These are phyloP conservation scores for Hydrozoanthus gracilis DNA, from an alignment of 92 coral and sea anemone species.

Conservation along the genomic window DNA sequence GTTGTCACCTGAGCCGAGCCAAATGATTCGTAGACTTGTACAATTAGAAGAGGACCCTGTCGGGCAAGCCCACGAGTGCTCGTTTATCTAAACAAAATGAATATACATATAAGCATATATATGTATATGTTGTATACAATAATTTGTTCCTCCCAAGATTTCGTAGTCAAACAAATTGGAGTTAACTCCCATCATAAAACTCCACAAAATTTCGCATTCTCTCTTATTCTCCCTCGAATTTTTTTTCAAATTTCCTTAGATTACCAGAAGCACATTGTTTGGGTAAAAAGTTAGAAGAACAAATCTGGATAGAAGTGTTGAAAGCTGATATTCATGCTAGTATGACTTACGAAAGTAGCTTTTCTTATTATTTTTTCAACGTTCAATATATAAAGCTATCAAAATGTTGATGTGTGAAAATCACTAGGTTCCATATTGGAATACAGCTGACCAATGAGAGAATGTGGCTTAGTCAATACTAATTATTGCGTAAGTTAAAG, in stretches of 20 bases:
- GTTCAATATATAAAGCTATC: constrained; percentile 11
- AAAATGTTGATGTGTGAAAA: constrained; percentile 38
- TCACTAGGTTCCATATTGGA: neutral
- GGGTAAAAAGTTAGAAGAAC: neutral
- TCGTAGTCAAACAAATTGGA: neutral
- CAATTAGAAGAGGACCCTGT: constrained; percentile 16
- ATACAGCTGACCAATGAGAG: constrained; percentile 20
- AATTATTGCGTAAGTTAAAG: neutral
- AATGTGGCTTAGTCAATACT: constrained; percentile 1
- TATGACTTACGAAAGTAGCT: neutral
- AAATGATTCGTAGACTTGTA: constrained; percentile 33
- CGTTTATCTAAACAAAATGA: neutral
- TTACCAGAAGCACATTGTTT: neutral
- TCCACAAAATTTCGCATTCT: neutral
- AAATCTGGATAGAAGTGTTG: neutral
- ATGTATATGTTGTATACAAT: no score
- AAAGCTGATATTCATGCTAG: neutral
- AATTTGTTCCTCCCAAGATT: no score
- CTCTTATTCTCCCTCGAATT: neutral
- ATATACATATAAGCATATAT: neutral
- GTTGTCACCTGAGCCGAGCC: constrained; percentile 40
- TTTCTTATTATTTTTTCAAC: neutral
- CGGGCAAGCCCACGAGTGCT: constrained; percentile 11
- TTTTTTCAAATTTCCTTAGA: neutral
- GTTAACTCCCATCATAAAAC: neutral